Percentiles rank a stretch among this genome's conserved stretches.
phyloP scores from a whole-genome alignment of 2,888 invertebrate genomes.

The Cryptus viduatorius region DNA sequence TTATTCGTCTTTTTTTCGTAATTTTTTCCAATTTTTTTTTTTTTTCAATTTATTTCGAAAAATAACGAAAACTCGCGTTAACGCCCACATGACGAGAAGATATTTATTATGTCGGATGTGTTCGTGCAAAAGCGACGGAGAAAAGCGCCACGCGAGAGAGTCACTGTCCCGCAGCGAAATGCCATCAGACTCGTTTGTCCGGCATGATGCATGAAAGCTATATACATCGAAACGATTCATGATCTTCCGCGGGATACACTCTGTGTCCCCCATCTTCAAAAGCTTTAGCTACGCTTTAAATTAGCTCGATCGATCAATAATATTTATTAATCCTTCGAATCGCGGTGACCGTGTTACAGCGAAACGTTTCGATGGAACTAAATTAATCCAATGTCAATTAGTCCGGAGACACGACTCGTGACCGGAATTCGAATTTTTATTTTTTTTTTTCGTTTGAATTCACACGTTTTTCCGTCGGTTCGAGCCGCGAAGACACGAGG shows the following conservation, averaged over 20 bases:
- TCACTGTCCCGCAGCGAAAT: constrained; percentile 59
- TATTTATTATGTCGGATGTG: not conserved
- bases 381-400: constrained; percentile 65
- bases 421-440: constrained; percentile 19
- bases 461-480: constrained; percentile 39
- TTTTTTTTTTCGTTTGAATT: constrained; percentile 41
- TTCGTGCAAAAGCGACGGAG: constrained; percentile 1
- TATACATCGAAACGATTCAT: not conserved
- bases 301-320: constrained; percentile 44
- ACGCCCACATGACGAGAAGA: constrained; percentile 52
- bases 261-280: not conserved
- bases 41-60: constrained; percentile 9
- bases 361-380: constrained; percentile 30
- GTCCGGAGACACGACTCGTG: constrained; percentile 40
- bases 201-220: constrained; percentile 9
- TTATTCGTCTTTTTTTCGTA: not conserved
- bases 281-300: not conserved
- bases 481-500: constrained; percentile 36
- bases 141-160: constrained; percentile 42
- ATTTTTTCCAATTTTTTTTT: too few species aligned
- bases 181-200: constrained; percentile 54
- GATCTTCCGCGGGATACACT: not conserved
- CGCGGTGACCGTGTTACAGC: constrained; percentile 56
- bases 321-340: constrained; percentile 32
- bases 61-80: constrained; percentile 51